These are phyloP conservation scores for Pomatorhinus ruficollis DNA, from an alignment of 2,113 vertebrate species.

Conservation along the genomic window DNA sequence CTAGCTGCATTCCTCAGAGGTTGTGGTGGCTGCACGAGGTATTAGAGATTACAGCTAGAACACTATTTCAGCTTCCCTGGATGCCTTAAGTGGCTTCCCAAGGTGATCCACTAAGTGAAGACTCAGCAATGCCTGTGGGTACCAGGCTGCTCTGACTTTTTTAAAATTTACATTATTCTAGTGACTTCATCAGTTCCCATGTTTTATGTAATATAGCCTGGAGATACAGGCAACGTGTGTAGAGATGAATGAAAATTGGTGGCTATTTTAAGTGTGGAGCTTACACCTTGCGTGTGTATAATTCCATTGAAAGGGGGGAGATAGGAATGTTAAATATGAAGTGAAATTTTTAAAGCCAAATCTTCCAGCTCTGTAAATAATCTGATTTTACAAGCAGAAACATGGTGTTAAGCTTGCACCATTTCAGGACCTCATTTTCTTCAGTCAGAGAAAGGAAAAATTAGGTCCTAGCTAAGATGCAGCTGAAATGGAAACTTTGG, in stretches of 20 bases:
- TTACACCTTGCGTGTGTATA: neutral
- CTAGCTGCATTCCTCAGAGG: constrained; percentile 73
- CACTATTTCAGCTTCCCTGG: neutral
- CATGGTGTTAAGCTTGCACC: neutral
- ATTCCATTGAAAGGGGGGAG: neutral
- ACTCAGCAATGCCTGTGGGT: neutral
- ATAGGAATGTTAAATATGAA: neutral
- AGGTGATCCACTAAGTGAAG: constrained; percentile 54
- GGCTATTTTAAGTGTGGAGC: neutral
- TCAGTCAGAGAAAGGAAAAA: neutral
- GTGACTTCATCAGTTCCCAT: neutral
- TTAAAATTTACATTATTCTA: neutral
- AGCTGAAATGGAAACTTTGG: neutral
- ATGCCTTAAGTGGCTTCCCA: constrained; percentile 39
- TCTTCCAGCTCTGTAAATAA: neutral
- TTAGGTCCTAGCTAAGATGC: neutral
- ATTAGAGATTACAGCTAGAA: constrained; percentile 80
- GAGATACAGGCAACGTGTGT: neutral
- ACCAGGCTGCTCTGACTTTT: neutral
- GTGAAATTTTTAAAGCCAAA: neutral
- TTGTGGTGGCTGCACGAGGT: constrained; percentile 66
- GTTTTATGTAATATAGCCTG: neutral
- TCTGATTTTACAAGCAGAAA: neutral
- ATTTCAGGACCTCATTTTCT: neutral
- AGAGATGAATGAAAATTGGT: neutral